Conservation (phyloP, 2,888 invertebrate species). For the Nyleta sp. region DNA sequence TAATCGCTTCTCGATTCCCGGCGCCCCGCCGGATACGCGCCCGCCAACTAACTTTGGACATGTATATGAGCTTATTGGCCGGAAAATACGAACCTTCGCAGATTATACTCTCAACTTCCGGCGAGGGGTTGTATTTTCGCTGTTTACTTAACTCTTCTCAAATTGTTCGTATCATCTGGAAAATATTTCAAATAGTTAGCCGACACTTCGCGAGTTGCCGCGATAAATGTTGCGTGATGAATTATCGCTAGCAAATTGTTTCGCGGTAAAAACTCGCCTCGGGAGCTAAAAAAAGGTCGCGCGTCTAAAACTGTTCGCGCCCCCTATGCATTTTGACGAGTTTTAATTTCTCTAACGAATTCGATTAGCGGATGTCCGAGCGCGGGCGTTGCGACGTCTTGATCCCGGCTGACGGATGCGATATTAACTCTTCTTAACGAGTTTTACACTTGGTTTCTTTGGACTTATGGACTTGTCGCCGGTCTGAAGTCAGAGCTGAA, state of each 20-base stretch:
- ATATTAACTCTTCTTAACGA: constrained; percentile 63
- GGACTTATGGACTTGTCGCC: constrained; percentile 19
- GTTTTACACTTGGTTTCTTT: constrained; percentile 59
- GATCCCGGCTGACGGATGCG: constrained; percentile 49
- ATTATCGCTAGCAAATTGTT: constrained; percentile 7
- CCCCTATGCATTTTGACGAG: constrained; percentile 22
- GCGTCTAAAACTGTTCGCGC: constrained; percentile 7
- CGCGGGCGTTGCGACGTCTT: constrained; percentile 36
- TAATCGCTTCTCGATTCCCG: constrained; percentile 69
- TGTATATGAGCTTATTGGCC: constrained; percentile 64
- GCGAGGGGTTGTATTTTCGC: constrained; percentile 35
- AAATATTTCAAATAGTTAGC: constrained; percentile 45
- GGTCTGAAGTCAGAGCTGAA: constrained; percentile 1
- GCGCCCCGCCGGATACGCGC: constrained; percentile 46
- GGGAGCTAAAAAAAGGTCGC: neutral
- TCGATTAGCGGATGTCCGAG: constrained; percentile 48
- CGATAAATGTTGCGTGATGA: constrained; percentile 22
- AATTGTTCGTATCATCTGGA: constrained; percentile 50
- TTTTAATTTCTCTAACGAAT: constrained; percentile 46
- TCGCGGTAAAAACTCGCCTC: neutral
- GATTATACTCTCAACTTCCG: constrained; percentile 46
- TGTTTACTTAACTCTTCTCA: constrained; percentile 53
- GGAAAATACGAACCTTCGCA: constrained; percentile 47
- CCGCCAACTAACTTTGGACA: constrained; percentile 65
- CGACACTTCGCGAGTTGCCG: constrained; percentile 6